Percentiles rank a stretch among this genome's conserved stretches.
Conservation (phyloP, 2,797 vertebrate species). For the Falco peregrinus region DNA sequence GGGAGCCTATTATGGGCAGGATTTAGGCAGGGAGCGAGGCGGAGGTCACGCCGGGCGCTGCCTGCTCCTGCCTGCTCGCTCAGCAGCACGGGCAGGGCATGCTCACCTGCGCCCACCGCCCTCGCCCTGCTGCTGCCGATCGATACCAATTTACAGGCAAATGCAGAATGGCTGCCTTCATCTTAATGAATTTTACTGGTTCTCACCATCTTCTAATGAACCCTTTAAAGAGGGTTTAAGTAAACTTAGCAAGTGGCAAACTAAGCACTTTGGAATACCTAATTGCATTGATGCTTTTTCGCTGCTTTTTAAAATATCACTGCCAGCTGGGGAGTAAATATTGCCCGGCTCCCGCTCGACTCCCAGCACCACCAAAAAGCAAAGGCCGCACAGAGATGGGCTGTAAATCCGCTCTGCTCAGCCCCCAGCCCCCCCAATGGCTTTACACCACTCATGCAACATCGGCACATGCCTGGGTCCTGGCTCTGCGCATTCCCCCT, state of each 20-base stretch:
- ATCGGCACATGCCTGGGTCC: fast-evolving
- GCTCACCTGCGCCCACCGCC: constrained; percentile 76
- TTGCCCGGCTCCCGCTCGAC: background rate
- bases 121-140: constrained; percentile 66
- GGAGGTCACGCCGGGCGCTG: constrained; percentile 64
- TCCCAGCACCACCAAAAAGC: background rate
- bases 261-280: constrained; percentile 66
- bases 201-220: constrained; percentile 82
- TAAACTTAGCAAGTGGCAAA: constrained; percentile 76
- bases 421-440: background rate
- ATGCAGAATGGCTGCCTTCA: constrained; percentile 80
- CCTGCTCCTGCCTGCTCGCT: constrained; percentile 45
- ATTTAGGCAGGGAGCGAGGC: constrained; percentile 69
- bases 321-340: background rate
- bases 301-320: background rate
- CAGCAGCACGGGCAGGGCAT: constrained; percentile 40
- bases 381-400: background rate
- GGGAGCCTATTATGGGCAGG: constrained; percentile 69
- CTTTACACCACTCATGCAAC: background rate
- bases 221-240: constrained; percentile 78
- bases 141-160: constrained; percentile 89
- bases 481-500: background rate
- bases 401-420: background rate
- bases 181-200: constrained; percentile 86
- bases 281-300: constrained; percentile 1